phyloP scores from a whole-genome alignment of 2,113 vertebrate genomes.

The Thinocorus orbignyianus region DNA sequence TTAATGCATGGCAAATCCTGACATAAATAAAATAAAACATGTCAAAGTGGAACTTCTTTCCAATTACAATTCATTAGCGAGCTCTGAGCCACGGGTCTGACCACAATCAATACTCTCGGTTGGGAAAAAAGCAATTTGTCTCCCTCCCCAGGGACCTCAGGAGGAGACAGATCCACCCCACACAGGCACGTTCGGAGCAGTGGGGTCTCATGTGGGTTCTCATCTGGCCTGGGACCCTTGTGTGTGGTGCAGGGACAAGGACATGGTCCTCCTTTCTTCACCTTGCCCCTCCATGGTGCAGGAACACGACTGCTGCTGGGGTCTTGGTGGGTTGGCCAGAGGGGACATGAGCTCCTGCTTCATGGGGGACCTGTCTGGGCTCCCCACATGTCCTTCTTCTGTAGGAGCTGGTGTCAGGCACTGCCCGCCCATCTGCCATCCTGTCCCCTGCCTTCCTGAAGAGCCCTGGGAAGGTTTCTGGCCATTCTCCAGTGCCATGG shows the following conservation, averaged over 20 bases:
- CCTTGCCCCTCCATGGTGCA: accelerated
- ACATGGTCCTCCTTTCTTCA: not conserved
- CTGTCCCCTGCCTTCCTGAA: not conserved
- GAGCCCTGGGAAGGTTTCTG: not conserved
- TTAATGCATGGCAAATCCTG: not conserved
- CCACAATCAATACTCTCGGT: not conserved
- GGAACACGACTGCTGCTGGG: accelerated
- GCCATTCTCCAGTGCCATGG: not conserved
- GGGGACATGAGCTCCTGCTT: not conserved
- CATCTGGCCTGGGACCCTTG: too few relatives aligned
- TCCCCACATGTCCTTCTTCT: not conserved
- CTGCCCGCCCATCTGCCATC: too few relatives aligned
- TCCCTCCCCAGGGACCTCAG: not conserved
- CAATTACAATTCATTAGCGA: slow-evolving; percentile 17
- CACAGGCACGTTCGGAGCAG: accelerated
- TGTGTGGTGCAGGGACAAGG: not conserved
- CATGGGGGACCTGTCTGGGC: not conserved
- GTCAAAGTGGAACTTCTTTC: not conserved
- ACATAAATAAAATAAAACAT: slow-evolving; percentile 18
- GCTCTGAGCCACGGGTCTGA: not conserved
- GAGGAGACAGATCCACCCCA: not conserved
- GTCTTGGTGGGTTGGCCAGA: not conserved
- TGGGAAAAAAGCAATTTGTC: not conserved
- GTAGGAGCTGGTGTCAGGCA: not conserved
- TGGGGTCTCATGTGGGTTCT: not conserved